A percentile compares a stretch with the other conserved stretches of the same genome.
These are phyloP conservation scores for Thalassarche chlororhynchos DNA, from an alignment of 2,113 vertebrate species.

Conservation along the genomic window DNA sequence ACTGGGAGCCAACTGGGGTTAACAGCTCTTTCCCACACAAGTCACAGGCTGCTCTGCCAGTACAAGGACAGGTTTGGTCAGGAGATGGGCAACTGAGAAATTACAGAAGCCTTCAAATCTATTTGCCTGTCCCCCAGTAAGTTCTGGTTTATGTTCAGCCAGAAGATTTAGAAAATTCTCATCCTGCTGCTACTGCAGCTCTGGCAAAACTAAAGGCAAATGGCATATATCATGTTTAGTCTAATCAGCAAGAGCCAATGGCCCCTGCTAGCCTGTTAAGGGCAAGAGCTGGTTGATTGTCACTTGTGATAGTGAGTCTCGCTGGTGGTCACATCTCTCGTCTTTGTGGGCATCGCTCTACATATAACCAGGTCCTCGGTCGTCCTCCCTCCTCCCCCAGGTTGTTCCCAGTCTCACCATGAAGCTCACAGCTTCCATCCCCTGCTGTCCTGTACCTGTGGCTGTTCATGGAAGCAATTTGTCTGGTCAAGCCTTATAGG, in stretches of 20 bases:
- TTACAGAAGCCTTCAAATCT: neutral
- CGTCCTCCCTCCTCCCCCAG: fast-evolving
- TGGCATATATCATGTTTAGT: neutral
- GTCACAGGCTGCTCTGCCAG: neutral
- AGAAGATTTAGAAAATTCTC: neutral
- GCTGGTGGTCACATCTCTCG: neutral
- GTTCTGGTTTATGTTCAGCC: neutral
- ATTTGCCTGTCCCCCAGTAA: neutral
- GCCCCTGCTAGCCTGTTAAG: neutral
- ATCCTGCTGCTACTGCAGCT: neutral
- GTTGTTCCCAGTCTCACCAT: neutral
- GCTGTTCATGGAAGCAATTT: neutral
- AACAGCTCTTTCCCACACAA: neutral
- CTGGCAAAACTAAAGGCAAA: neutral
- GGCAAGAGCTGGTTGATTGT: neutral
- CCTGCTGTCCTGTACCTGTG: neutral
- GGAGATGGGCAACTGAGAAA: neutral
- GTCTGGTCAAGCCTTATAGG: neutral
- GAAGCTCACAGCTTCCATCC: neutral
- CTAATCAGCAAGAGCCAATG: neutral
- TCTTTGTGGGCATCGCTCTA: neutral
- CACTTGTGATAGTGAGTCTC: neutral
- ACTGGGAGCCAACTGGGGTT: neutral
- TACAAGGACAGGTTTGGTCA: neutral
- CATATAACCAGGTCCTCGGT: neutral